These are phyloP conservation scores for Marisa cornuarietis DNA, from an alignment of 1,140 invertebrate genomes.

Conservation along the genomic window DNA sequence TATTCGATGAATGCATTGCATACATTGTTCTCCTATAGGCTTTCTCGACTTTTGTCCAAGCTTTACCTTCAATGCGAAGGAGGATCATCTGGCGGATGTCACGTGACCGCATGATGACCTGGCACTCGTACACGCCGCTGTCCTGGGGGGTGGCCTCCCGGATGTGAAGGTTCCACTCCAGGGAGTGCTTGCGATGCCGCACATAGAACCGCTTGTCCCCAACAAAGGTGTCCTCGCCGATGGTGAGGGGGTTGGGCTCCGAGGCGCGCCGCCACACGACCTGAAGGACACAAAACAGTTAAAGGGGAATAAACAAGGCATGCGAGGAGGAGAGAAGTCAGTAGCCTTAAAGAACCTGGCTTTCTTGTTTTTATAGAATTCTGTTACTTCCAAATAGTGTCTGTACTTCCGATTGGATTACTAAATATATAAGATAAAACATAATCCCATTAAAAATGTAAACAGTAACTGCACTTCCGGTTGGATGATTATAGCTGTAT, in stretches of 20 bases:
- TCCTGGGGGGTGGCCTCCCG: conserved; percentile 37
- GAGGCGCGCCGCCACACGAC: conserved; percentile 48
- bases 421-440: no score
- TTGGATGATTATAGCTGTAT: no score
- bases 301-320: background rate
- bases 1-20: background rate
- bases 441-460: no score
- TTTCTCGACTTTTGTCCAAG: background rate
- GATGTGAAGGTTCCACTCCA: conserved; percentile 51
- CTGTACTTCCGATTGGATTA: no score
- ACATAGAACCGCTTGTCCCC: conserved; percentile 38
- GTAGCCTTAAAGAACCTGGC: no score
- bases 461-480: no score
- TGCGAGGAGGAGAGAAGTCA: no score
- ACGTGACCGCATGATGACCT: conserved; percentile 39
- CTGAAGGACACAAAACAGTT: conserved; percentile 34
- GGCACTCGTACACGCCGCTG: conserved; percentile 51
- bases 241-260: conserved; percentile 47
- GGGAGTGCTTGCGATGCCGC: conserved; percentile 33
- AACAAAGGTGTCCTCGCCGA: conserved; percentile 38
- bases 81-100: conserved; percentile 37
- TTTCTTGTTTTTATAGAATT: no score
- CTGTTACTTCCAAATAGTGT: no score
- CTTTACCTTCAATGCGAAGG: conserved; percentile 44
- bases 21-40: background rate